Base-by-base conservation (phyloP, 2,888 invertebrate genomes). In the Dasypolia templi region DNA sequence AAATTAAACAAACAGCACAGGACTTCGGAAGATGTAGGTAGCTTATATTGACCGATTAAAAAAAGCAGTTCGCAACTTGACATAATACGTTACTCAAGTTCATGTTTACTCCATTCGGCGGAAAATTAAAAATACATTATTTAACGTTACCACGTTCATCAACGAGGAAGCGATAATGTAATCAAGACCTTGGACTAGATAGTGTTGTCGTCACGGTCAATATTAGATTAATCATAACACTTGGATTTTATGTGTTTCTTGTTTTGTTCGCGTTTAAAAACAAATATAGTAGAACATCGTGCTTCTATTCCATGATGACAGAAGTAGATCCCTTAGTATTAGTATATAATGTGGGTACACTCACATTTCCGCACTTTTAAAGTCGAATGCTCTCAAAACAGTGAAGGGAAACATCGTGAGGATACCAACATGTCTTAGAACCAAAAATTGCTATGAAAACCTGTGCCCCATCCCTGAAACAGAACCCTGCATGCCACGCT, bases 111-210 rank as follows among this genome's bases (percentile, higher is more conserved):
- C 5, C 56, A 46, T 59, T 11, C 4, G 3, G 2, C 29, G 66
- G 61, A 74, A 75, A 67, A 53, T 59, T 53, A 51, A 68, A 69
- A 51, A 65, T 39, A 56, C 61, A n/a, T n/a, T n/a, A n/a, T n/a
- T n/a, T n/a, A n/a, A n/a, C n/a, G n/a, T n/a, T n/a, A n/a, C n/a
- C n/a, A n/a, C 58, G 65, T 59, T 5, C 70, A 75, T 79, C 58
- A 72, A 67, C 44, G 19, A 78, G 86, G 87, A 86, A 86, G 74
- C 32, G 85, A 83, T 85, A 83, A 69, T 32, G 81, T 86, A 86
- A 84, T 81, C 81, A 29, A 19, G 67, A 35, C 86, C 85, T 85
- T 86, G 86, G 61, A 72, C 84, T 77, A 86, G 83, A 84, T 83
- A 72, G 59, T 62, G 68, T 75, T 59, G 81, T 79, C 71, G 75